Evolutionary conservation across 2,888 invertebrate genomes (phyloP).

Genomic region (Zele albiditarsus): DNA sequence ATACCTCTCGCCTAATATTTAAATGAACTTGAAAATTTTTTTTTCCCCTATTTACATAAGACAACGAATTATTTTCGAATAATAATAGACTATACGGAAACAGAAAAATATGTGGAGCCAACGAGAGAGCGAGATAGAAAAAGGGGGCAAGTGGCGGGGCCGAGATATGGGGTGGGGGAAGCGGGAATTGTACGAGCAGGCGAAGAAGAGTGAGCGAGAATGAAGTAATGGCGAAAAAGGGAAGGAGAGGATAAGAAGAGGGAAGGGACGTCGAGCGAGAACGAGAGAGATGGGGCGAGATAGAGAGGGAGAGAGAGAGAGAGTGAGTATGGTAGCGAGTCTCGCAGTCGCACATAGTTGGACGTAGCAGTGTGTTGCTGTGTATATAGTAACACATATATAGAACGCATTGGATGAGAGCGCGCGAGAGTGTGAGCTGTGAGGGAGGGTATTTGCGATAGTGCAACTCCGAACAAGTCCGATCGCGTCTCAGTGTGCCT

Average conservation of each 20-base stretch:
- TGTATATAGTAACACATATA: background rate
- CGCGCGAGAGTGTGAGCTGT: slow-evolving; percentile 5
- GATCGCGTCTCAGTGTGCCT: slow-evolving; percentile 39
- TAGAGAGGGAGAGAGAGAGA: background rate
- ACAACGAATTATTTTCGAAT: slow-evolving; percentile 4
- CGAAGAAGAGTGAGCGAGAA: background rate
- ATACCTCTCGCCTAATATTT: background rate
- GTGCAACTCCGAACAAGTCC: slow-evolving; percentile 40
- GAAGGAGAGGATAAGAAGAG: background rate
- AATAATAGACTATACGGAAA: background rate
- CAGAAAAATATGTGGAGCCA: background rate
- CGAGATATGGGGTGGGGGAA: background rate
- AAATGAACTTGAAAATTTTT: background rate
- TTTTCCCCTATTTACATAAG: background rate
- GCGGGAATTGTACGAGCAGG: background rate
- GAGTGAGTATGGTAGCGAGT: background rate
- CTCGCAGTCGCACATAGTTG: background rate
- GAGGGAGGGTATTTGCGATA: slow-evolving; percentile 43
- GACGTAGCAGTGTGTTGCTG: slow-evolving; percentile 12
- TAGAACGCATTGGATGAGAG: background rate
- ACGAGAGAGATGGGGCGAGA: background rate
- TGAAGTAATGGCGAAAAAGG: background rate
- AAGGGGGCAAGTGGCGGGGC: background rate
- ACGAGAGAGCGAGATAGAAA: background rate
- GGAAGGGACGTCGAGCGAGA: background rate